Evolutionary conservation across 1,140 invertebrate genomes (phyloP).

Genomic region (Zaprionus tsacasi): DNA sequence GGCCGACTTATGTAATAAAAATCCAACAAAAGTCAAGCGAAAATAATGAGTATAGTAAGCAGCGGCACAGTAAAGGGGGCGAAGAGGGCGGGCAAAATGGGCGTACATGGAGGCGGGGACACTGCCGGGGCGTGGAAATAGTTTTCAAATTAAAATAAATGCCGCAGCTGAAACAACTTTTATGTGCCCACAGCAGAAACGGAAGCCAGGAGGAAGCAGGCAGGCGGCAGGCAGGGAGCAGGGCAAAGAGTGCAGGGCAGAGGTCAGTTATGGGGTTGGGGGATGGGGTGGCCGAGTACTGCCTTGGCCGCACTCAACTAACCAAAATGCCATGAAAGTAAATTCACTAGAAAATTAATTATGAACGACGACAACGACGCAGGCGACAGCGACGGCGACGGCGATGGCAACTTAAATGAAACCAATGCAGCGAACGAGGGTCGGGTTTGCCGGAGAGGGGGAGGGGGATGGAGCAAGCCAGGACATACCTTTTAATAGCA

Average conservation of each 20-base stretch:
- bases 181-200: constrained; percentile 59
- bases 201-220: background rate
- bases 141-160: constrained; percentile 83
- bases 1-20: constrained; percentile 70
- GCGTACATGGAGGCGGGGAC: constrained; percentile 1
- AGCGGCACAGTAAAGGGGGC: background rate
- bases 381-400: constrained; percentile 24
- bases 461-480: constrained; percentile 16
- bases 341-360: constrained; percentile 83
- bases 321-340: constrained; percentile 78
- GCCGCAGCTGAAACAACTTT: constrained; percentile 78
- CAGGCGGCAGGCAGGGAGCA: background rate
- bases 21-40: constrained; percentile 75
- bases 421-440: constrained; percentile 61
- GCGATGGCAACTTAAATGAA: constrained; percentile 42
- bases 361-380: constrained; percentile 64
- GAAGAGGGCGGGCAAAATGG: background rate
- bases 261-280: constrained; percentile 16
- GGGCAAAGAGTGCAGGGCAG: background rate
- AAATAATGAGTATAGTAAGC: constrained; percentile 73
- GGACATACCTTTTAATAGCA: constrained; percentile 78
- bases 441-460: background rate
- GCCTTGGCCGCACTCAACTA: constrained; percentile 60
- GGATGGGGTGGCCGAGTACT: background rate
- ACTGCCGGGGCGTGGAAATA: constrained; percentile 59